Evolutionary conservation across 1,140 invertebrate genomes (phyloP).

Genomic region (Argopecten irradians): DNA sequence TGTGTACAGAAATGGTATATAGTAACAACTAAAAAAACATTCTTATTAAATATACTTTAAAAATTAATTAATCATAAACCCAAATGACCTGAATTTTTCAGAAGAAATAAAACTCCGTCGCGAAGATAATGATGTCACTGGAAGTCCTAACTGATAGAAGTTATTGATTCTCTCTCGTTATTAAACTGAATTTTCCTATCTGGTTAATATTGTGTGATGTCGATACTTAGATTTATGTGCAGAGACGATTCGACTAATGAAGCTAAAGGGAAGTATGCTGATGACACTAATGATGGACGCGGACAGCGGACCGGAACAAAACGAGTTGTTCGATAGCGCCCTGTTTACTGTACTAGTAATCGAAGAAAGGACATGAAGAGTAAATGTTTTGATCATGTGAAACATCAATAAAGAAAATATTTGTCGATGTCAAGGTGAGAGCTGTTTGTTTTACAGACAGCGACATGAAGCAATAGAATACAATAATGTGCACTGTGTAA

Average conservation of each 20-base stretch:
- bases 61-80: too few species aligned
- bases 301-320: not conserved
- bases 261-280: not conserved
- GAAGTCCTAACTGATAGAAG: not conserved
- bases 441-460: not conserved
- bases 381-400: constrained; percentile 10
- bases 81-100: not conserved
- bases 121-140: not conserved
- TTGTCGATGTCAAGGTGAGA: not conserved
- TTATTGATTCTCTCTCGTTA: not conserved
- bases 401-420: not conserved
- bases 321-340: not conserved
- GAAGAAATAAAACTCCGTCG: not conserved
- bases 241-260: not conserved
- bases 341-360: not conserved
- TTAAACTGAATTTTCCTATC: not conserved
- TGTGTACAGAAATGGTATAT: too few species aligned
- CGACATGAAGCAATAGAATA: not conserved
- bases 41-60: too few species aligned
- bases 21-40: too few species aligned
- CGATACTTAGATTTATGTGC: not conserved
- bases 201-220: not conserved
- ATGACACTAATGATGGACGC: not conserved
- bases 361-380: not conserved
- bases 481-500: not conserved